Evolutionary conservation across 2,113 vertebrate species (phyloP), one percentile per base, ranked within the genome.

Genomic region (Nesogale talazaci): DNA sequence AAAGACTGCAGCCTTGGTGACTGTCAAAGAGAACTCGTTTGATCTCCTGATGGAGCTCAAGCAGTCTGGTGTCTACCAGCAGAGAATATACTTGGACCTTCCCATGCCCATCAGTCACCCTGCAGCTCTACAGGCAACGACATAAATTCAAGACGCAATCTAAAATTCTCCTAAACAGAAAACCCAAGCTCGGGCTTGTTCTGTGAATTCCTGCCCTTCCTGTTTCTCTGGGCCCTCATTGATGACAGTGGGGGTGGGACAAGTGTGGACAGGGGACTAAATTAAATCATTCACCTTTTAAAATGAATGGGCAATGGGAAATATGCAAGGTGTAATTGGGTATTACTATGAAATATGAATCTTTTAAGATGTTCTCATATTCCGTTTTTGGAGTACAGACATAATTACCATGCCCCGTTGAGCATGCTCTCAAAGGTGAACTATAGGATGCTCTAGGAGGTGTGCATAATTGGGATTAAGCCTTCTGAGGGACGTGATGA

Each of bases 211-310:
- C n/a, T 93, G 46, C 70, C 63, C 63, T 27, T 65, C 22, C 23
- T 10, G 63, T 34, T 69, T 31, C 17, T 38, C 77, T 23, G 15
- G 0, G 34, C 4, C 10, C 29, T 76, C 42, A 1, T 23, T 14
- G 19, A 19, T 25, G 70, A 63, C 1, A 2, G 57, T 7, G 11
- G 61, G 78, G 61, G 42, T 23, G 74, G 31, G 56, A 16, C 0
- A 0, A 79, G 88, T 52, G 46, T 52, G 46, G 56, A 38, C 57
- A 6, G 34, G 63, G 29, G 52, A 46, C 94, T 90, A 93, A 93
- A 96, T 96, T 94, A 95, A 96, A 72, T 95, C 70, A 88, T 95
- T 96, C 94, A 97, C 95, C 94, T 97, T 96, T 92, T 86, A 46
- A 83, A 79, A 46, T 36, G 34, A 78, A 65, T 65, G 63, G 46